phyloP scores from a whole-genome alignment of 1,140 invertebrate species.

The Tetragnatha versicolor region DNA sequence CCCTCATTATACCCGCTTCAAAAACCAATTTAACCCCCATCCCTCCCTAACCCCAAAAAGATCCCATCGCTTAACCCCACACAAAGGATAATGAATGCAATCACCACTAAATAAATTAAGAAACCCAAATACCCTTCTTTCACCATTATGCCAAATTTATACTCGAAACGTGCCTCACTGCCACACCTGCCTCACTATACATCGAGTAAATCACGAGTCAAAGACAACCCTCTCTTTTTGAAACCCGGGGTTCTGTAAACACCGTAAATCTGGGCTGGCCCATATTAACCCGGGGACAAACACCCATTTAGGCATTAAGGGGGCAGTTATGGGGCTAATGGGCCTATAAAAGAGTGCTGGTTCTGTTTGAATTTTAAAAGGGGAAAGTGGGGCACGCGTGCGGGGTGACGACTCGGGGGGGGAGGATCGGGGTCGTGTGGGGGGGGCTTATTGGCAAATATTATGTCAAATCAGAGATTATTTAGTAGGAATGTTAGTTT shows the following conservation, averaged over 20 bases:
- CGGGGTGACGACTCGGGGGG: not conserved
- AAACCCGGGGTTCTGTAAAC: constrained; percentile 15
- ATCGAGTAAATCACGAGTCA: constrained; percentile 17
- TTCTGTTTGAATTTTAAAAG: constrained; percentile 28
- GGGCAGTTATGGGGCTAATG: constrained; percentile 30
- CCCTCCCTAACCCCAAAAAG: not conserved
- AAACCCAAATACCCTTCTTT: too few relatives aligned
- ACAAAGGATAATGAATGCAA: not conserved
- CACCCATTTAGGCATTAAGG: constrained; percentile 32
- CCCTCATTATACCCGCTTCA: not conserved
- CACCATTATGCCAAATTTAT: constrained; percentile 12
- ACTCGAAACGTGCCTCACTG: constrained; percentile 22
- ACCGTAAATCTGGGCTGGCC: constrained; percentile 8
- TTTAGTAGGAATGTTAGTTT: not conserved
- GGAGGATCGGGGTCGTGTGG: not conserved
- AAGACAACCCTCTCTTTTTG: constrained; percentile 14
- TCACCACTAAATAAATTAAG: not conserved
- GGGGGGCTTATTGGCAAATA: not conserved
- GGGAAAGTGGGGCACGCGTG: not conserved
- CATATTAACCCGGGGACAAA: constrained; percentile 32
- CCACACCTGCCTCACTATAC: not conserved
- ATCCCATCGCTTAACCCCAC: not conserved
- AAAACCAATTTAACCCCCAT: not conserved
- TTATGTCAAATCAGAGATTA: constrained; percentile 8
- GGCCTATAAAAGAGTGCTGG: constrained; percentile 25